Base-by-base conservation (phyloP, 2,797 vertebrate genomes). In the Dicrostonyx torquatus region DNA sequence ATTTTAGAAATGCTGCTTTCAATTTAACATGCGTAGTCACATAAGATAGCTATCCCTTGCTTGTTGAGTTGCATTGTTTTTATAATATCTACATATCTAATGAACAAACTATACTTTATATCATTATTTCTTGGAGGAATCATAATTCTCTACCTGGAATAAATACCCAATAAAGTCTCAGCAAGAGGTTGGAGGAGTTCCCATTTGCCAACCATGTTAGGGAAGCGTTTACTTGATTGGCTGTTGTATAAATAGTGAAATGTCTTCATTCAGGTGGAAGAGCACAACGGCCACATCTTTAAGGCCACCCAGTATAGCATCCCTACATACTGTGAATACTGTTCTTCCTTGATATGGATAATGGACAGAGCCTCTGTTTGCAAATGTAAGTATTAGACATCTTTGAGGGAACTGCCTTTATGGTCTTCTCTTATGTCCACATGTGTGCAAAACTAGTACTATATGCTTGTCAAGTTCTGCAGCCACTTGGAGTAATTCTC, bases 341-440 rank as follows among this genome's bases (percentile, higher is more conserved):
- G 99, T 93, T 99, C 99, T 9, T 99, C 99, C 13, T 98, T 99
- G 97, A 99, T 99, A 98, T 99, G 99, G 99, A 99, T 99, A 98
- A 99, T 99, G 99, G 99, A 99, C 98, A 99, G 99, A 2, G 99
- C 99, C 94, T 99, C 99, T 91, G 99, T 99, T 96, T 99, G 99
- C 98, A 99, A 99, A 98, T 96, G 99, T 99, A 98, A 99, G 99
- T 98, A 50, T 3, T n/a, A 84, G 24, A 92, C 6, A 50, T 78
- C 91, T 87, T 75, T 20, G 12, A 94, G 60, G 70, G 37, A 70
- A 62, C 60, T 95, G 29, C 53, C 40, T 62, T 94, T 26, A 78
- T 15, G 40, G 17, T 58, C 37, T 22, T 87, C 18, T 73, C 75
- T 37, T 66, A 12, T 90, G 60, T 85, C 75, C 48, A 87, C 85